phyloP scores from a whole-genome alignment of 92 coral and sea anemone genomes.

The Siderastrea siderea region DNA sequence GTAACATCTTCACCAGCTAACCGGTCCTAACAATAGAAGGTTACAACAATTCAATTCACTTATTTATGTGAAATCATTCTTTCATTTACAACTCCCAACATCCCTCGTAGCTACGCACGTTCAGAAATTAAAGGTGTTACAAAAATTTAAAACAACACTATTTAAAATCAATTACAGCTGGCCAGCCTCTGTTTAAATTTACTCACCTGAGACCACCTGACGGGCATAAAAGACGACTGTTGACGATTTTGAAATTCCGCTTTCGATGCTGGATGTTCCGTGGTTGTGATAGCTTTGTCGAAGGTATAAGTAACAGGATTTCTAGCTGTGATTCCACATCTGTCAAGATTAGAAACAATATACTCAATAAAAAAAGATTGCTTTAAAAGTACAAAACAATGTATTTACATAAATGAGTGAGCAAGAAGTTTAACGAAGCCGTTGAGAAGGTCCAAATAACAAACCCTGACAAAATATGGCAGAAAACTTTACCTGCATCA shows the following conservation, averaged over 20 bases:
- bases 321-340: slow-evolving; percentile 18
- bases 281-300: background rate
- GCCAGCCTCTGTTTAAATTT: background rate
- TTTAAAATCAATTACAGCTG: background rate
- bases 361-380: background rate
- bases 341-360: slow-evolving; percentile 20
- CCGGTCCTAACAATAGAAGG: background rate
- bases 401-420: background rate
- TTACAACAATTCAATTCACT: background rate
- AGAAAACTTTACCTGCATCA: background rate
- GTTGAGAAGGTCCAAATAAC: background rate
- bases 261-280: slow-evolving; percentile 1
- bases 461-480: background rate
- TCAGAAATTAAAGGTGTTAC: background rate
- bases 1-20: no score
- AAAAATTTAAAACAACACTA: background rate
- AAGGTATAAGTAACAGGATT: background rate
- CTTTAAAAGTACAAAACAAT: background rate
- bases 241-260: background rate
- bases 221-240: background rate
- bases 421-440: background rate
- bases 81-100: background rate
- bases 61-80: background rate
- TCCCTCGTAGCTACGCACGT: background rate
- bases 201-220: slow-evolving; percentile 8